A percentile compares a stretch with the other conserved stretches of the same genome.
phyloP scores from a whole-genome alignment of 1,140 invertebrate genomes.

The Orchesella cincta region DNA sequence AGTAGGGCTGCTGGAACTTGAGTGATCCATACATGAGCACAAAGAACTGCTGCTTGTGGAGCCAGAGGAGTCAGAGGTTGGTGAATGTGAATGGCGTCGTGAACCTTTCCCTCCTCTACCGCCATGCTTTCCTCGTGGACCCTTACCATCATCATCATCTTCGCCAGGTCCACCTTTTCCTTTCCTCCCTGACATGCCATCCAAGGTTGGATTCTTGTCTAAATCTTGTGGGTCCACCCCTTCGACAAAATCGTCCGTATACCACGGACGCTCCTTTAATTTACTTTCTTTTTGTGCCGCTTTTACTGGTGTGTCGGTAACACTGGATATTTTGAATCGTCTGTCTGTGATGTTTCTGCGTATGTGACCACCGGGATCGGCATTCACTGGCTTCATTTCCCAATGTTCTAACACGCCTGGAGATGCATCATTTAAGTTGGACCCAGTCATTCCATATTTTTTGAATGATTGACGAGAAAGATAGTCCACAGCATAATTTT shows the following conservation, averaged over 20 bases:
- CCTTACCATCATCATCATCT: not conserved
- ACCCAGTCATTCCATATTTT: not conserved
- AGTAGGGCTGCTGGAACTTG: not conserved
- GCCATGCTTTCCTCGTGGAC: not conserved
- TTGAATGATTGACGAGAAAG: not conserved
- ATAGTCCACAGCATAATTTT: constrained; percentile 2
- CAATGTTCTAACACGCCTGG: not conserved
- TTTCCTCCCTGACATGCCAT: not conserved
- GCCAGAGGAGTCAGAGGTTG: not conserved
- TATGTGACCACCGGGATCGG: constrained; percentile 7
- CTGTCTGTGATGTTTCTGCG: not conserved
- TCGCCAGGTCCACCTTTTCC: not conserved
- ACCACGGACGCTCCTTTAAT: not conserved
- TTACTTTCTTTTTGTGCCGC: not conserved
- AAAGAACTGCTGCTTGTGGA: not conserved
- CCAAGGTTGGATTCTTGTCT: not conserved
- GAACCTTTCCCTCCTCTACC: not conserved
- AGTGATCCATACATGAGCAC: not conserved
- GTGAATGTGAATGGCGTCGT: not conserved
- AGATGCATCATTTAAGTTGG: not conserved
- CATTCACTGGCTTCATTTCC: not conserved
- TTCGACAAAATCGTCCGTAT: not conserved
- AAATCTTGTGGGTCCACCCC: not conserved
- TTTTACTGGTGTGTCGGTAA: not conserved
- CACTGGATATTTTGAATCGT: not conserved